Evolutionary conservation across 2,797 vertebrate species (phyloP), one percentile per base, ranked within the genome.

Genomic region (Eupleurogrammus muticus): DNA sequence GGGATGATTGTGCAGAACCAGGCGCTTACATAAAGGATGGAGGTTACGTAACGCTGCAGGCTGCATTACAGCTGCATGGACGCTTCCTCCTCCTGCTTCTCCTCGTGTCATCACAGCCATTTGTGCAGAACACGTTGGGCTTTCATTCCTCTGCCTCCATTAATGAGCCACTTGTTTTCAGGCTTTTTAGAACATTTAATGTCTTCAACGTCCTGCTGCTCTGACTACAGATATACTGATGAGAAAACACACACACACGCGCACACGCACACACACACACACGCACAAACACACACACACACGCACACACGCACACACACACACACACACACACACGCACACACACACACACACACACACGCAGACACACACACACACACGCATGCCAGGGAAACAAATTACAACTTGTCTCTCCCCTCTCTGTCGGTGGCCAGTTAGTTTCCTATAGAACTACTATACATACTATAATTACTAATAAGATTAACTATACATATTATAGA

Each of bases 31-130:
- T 75, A 93, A 93, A 21, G 77, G 74, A 59, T 32, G 35, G 56
- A 59, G 66, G 66, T 92, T 91, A 91, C 65, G 85, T 56, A 92
- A 92, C 66, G 71, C 78, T 80, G 87, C 82, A 81, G 75, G 68
- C 63, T 71, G 52, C 70, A 71, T 87, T 84, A 82, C 16, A 62
- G 79, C 77, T 57, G 62, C 59, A 55, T 10, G 2, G 49, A 44
- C 64, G 59, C 60, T 10, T 36, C 9, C 40, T 19, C 34, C 14
- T 53, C 44, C 34, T 42, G 14, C 63, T 35, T 49, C 49, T 17
- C 6, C 6, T 34, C 23, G 66, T 24, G 36, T 68, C 49, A 40
- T 72, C 70, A 64, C 0, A 36, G 20, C 52, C 49, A 32, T 44
- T 20, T 54, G 36, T 68, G 54, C 51, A 51, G 2, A 16, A 51